Evolutionary conservation across 2,113 vertebrate genomes (phyloP).

Genomic region (Tragelaphus scriptus): DNA sequence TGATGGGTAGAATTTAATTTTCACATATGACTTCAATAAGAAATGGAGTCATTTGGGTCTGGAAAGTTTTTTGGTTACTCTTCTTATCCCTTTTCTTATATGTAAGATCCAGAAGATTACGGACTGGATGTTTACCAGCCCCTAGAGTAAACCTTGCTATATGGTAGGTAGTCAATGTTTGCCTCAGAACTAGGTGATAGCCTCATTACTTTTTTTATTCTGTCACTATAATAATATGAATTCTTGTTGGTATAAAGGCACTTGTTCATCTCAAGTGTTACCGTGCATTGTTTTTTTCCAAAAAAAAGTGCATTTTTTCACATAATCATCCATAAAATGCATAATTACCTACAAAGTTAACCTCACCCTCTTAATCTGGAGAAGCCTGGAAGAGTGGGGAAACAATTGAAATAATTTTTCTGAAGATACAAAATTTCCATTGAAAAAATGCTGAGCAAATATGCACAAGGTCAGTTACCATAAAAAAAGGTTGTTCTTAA

Average conservation of each 20-base stretch:
- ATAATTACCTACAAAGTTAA: not conserved
- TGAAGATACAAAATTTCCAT: not conserved
- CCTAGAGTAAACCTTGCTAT: not conserved
- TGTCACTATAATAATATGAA: not conserved
- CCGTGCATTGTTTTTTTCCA: rapidly evolving
- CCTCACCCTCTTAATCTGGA: not conserved
- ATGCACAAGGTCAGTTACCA: not conserved
- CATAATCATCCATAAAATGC: not conserved
- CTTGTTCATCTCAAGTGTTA: not conserved
- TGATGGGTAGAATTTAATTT: not conserved
- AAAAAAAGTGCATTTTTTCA: not conserved
- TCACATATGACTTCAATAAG: not conserved
- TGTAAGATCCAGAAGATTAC: not conserved
- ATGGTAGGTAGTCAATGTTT: not conserved
- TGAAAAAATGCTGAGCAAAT: not conserved
- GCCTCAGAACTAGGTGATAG: not conserved
- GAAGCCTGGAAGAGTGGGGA: not conserved
- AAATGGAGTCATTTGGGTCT: not conserved
- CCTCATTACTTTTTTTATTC: not conserved
- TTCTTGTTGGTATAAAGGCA: not conserved
- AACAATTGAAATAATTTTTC: not conserved
- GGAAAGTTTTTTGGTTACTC: not conserved
- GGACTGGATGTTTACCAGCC: not conserved
- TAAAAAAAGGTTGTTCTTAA: not conserved
- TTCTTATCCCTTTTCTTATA: not conserved